phyloP scores from a whole-genome alignment of 2,888 invertebrate species.

The Acanthopleura granulata region DNA sequence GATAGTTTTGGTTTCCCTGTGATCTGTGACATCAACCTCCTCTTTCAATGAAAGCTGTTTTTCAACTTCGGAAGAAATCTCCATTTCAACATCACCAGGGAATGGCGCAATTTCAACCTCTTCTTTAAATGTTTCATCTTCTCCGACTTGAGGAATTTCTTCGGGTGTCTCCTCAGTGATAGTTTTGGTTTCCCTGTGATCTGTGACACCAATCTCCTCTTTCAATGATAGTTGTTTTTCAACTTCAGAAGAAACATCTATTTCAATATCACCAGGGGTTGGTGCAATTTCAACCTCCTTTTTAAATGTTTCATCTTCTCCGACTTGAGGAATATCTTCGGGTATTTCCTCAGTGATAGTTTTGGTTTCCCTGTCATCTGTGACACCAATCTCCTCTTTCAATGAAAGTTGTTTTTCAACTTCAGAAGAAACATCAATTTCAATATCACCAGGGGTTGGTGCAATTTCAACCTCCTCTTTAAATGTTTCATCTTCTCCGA shows the following conservation, averaged over 20 bases:
- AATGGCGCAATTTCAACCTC: too few relatives aligned
- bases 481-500: neutral
- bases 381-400: neutral
- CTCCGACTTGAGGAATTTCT: neutral
- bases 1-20: neutral
- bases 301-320: neutral
- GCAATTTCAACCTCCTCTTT: neutral
- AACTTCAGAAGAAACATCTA: neutral
- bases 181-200: neutral
- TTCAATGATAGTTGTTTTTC: neutral
- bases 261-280: neutral
- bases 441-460: neutral
- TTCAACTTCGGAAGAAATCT: neutral
- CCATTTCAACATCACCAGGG: too few relatives aligned
- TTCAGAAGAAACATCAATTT: neutral
- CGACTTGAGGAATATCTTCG: too few relatives aligned
- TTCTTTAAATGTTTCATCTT: neutral
- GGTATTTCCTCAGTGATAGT: too few relatives aligned
- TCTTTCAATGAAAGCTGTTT: neutral
- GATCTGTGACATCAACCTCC: neutral
- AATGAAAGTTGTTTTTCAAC: neutral
- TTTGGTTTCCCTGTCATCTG: too few relatives aligned
- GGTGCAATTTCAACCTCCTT: neutral
- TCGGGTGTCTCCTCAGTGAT: neutral
- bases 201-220: neutral